Evolutionary conservation across 1,140 invertebrate genomes (phyloP), one percentile per base, ranked within the genome.

Genomic region (Psilanteris sp.): DNA sequence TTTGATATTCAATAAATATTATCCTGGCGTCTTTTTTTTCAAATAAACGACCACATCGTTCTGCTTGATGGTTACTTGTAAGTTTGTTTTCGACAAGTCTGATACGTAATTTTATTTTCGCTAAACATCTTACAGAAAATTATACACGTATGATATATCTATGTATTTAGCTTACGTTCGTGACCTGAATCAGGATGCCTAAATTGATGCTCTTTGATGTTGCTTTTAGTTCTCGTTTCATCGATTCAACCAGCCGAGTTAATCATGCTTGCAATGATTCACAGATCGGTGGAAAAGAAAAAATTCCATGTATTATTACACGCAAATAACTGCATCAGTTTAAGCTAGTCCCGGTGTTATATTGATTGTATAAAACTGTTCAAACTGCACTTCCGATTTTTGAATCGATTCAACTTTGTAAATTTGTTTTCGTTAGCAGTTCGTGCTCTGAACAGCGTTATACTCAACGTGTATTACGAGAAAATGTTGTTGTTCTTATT

Each of bases 71-170:
- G n/a, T n/a, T n/a, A n/a, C n/a, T n/a, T n/a, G n/a, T n/a, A n/a
- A 20, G 5, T 15, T 14, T 15, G 0, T 41, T 41, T 55, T 73
- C 29, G 54, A 66, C 71, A 61, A 67, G 52, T 44, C 61, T 66
- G 61, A 67, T 61, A 48, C 55, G 66, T 61, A 52, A 61, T 37
- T 55, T 29, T 50, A 34, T 31, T 43, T 43, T 22, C 10, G 71
- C 54, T 62, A 67, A 72, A 75, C 71, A 62, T 62, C 18, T 66
- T 62, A 75, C 54, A 75, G 62, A 68, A 75, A 74, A 74, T 61
- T 66, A 55, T 75, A 73, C 59, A 66, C 36, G 34, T 75, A 75
- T 68, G 41, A 66, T 61, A 75, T 66, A 52, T 59, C 50, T 66
- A 66, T 73, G 22, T 73, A 73, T 50, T 48, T 64, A 50, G 59